phyloP scores from a whole-genome alignment of 2,888 invertebrate genomes.

The Drosophila colorata region DNA sequence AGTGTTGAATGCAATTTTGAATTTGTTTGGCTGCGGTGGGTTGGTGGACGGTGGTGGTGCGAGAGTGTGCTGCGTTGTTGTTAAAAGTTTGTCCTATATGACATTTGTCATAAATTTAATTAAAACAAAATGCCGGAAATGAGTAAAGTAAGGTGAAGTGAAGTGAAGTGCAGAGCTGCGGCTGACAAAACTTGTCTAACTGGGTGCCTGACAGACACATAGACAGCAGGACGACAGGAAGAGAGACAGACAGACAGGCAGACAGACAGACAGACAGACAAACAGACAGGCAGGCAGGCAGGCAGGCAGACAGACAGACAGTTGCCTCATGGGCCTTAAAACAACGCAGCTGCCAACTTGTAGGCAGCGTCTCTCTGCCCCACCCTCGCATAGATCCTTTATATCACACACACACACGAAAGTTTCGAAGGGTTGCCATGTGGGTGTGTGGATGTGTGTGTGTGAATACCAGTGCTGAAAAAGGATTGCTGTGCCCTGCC shows the following conservation, averaged over 20 bases:
- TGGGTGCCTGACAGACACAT: slow-evolving; percentile 26
- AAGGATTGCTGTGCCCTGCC: slow-evolving; percentile 14
- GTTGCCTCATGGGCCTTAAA: slow-evolving; percentile 27
- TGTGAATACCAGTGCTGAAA: neutral
- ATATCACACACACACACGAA: neutral
- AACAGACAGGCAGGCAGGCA: neutral
- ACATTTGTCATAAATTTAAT: slow-evolving; percentile 77
- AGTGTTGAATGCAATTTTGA: slow-evolving; percentile 36
- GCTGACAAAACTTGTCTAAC: slow-evolving; percentile 58
- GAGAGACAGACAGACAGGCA: neutral
- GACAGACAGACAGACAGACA: neutral
- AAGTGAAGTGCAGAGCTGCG: slow-evolving; percentile 35
- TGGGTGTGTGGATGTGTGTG: slow-evolving; percentile 6
- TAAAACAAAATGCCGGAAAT: slow-evolving; percentile 76
- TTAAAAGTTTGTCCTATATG: slow-evolving; percentile 48
- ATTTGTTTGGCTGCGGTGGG: neutral
- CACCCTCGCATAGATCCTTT: neutral
- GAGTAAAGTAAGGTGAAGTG: slow-evolving; percentile 47
- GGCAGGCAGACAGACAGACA: slow-evolving; percentile 5
- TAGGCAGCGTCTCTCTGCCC: slow-evolving; percentile 1
- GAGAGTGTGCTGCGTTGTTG: neutral
- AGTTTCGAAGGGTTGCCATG: slow-evolving; percentile 15
- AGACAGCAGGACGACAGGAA: slow-evolving; percentile 5
- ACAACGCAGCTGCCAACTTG: slow-evolving; percentile 32
- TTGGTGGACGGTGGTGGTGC: neutral